Base-by-base conservation (phyloP, 1,140 invertebrate genomes). In the Heliothis subflexa region DNA sequence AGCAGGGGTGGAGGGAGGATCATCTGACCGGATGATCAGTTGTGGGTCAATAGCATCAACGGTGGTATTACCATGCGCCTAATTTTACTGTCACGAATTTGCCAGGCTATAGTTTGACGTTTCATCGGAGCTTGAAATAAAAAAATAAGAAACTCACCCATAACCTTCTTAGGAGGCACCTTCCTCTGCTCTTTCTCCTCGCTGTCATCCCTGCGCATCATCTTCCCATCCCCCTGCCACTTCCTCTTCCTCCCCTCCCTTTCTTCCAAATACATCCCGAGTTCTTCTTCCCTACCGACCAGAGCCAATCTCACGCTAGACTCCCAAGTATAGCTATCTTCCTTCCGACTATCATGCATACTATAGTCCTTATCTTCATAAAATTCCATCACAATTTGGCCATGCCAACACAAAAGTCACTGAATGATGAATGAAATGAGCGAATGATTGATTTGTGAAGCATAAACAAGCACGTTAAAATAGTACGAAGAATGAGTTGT, bases 401-500 rank as follows among this genome's bases (percentile, higher is more conserved):
- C 92, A 91, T 90, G 9, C 25, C 71, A 78, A 88, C 86, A 91
- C 87, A 84, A 83, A 83, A 87, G 89, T 90, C 88, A 89, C 85
- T 91, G 72, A 85, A 91, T 91, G 89, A 89, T 83, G 74, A 70
- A 89, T 91, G 89, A 86, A 70, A 90, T 89, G 86, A 89, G 79
- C 13, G 78, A 80, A 86, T 83, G 81, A 76, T 78, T 54, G 18
- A 61, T 45, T 18, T 21, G 7, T 9, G 14, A 7, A 11, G 52
- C 21, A 40, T 13, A 12, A 40, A 2, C 79, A 70, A 81, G 3
- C 84, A 89, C 95, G 94, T 97, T 97, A 97, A 94, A 97, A 97
- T 94, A 97, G 96, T 71, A 97, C 97, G 91, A 97, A 97, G 94
- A 97, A 97, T 70, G 97, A 97, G 93, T 97, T 97, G 93, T 97